Conservation (phyloP, 1,140 invertebrate species). For the Conus ventricosus region DNA sequence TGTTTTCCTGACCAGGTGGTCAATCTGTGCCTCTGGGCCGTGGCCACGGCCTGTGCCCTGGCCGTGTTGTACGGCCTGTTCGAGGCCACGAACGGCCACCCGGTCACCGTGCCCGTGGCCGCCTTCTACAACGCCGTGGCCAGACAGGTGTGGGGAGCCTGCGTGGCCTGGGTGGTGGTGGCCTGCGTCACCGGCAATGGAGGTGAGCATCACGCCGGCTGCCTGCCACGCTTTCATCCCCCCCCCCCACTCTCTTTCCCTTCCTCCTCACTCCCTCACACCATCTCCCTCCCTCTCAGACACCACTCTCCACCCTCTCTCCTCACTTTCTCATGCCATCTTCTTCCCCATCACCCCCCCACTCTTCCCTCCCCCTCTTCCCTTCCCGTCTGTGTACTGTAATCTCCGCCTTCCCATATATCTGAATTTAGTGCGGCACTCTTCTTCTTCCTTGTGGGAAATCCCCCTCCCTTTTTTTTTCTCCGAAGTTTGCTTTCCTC, state of each 20-base stretch:
- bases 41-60: constrained; percentile 45
- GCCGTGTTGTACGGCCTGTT: constrained; percentile 58
- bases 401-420: too few species aligned
- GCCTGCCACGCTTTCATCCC: too few species aligned
- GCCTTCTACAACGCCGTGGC: constrained; percentile 68
- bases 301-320: too few species aligned
- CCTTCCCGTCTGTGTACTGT: too few species aligned
- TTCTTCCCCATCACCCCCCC: neutral
- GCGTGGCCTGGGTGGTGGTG: constrained; percentile 74
- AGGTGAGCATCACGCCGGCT: neutral
- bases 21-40: constrained; percentile 41
- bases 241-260: too few species aligned
- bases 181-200: constrained; percentile 65
- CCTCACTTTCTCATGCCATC: neutral
- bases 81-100: constrained; percentile 42
- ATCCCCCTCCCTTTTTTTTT: too few species aligned
- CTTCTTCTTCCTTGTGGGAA: too few species aligned
- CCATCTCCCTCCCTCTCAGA: too few species aligned
- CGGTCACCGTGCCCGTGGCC: constrained; percentile 34
- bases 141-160: constrained; percentile 70
- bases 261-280: too few species aligned
- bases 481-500: too few species aligned
- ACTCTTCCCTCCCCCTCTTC: too few species aligned
- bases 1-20: neutral
- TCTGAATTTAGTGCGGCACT: too few species aligned